These are phyloP conservation scores for Drosophila gunungcola DNA, from an alignment of 1,140 invertebrate species.

Conservation along the genomic window DNA sequence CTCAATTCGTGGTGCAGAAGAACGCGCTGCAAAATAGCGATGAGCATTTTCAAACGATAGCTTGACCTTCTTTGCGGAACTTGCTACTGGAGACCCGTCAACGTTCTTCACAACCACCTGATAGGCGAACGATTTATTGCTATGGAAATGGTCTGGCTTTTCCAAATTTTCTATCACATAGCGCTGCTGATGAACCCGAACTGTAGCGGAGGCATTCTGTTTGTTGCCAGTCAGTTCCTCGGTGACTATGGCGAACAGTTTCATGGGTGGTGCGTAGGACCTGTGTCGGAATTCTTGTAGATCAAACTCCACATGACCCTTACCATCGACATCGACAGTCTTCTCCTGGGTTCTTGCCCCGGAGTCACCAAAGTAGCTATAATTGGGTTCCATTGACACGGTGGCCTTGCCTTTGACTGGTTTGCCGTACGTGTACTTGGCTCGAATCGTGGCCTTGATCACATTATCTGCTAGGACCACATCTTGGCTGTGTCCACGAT, in stretches of 20 bases:
- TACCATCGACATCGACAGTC: constrained; percentile 89
- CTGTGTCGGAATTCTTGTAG: constrained; percentile 86
- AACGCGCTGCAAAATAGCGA: neutral
- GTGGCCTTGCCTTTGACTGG: constrained; percentile 91
- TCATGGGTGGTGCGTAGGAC: constrained; percentile 85
- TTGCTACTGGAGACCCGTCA: constrained; percentile 89
- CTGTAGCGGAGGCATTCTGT: constrained; percentile 91
- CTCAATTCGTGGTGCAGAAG: no score
- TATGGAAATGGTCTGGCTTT: constrained; percentile 91
- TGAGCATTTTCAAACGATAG: constrained; percentile 9
- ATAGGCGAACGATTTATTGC: constrained; percentile 92
- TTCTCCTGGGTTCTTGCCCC: constrained; percentile 84
- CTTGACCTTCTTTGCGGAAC: constrained; percentile 87
- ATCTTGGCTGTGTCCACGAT: constrained; percentile 91
- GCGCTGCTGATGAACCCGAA: constrained; percentile 91
- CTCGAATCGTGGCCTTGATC: constrained; percentile 91
- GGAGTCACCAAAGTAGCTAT: constrained; percentile 1
- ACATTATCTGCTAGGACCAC: constrained; percentile 91
- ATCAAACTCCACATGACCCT: constrained; percentile 89
- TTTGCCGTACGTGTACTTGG: constrained; percentile 90
- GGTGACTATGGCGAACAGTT: constrained; percentile 90
- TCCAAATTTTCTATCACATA: constrained; percentile 94
- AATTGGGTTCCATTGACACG: constrained; percentile 87
- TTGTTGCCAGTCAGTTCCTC: constrained; percentile 90
- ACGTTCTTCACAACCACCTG: constrained; percentile 86